A percentile compares a stretch with the other conserved stretches of the same genome.
These are phyloP conservation scores for Seira ritae DNA, from an alignment of 2,888 invertebrate species.

Conservation along the genomic window DNA sequence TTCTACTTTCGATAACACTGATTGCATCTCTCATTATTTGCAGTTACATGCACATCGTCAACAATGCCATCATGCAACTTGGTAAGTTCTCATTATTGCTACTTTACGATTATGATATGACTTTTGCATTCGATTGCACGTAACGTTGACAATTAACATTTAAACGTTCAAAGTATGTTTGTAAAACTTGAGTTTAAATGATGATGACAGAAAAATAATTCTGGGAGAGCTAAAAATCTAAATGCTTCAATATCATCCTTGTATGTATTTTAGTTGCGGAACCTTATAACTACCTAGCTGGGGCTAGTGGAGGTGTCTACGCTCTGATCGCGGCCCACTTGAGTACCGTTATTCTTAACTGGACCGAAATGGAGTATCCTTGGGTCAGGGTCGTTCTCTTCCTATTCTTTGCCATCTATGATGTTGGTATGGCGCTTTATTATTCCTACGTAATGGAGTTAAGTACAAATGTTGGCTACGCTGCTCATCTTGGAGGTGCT, in stretches of 20 bases:
- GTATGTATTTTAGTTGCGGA: too few relatives aligned
- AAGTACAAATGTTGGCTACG: conserved; percentile 89
- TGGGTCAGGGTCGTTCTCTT: conserved; percentile 81
- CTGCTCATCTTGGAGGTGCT: conserved; percentile 95
- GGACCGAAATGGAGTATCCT: conserved; percentile 97
- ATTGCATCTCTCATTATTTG: conserved; percentile 49
- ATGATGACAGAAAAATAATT: too few relatives aligned
- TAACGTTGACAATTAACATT: too few relatives aligned
- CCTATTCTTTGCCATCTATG: conserved; percentile 86
- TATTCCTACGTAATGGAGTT: conserved; percentile 85
- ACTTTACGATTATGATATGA: too few relatives aligned
- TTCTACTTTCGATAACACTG: neutral
- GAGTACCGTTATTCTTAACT: conserved; percentile 95
- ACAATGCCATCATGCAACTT: conserved; percentile 94
- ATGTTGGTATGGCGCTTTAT: conserved; percentile 94
- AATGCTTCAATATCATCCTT: too few relatives aligned
- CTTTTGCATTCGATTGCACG: too few relatives aligned
- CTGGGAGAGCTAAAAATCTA: too few relatives aligned
- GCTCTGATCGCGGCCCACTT: conserved; percentile 95
- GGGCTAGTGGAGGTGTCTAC: conserved; percentile 95
- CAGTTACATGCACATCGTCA: conserved; percentile 90
- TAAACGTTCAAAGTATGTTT: too few relatives aligned
- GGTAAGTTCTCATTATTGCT: too few relatives aligned
- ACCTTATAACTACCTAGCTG: conserved; percentile 88
- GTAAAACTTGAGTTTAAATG: too few relatives aligned